Conservation (phyloP, 2,797 vertebrate genomes). For the Sebastes dallii region DNA sequence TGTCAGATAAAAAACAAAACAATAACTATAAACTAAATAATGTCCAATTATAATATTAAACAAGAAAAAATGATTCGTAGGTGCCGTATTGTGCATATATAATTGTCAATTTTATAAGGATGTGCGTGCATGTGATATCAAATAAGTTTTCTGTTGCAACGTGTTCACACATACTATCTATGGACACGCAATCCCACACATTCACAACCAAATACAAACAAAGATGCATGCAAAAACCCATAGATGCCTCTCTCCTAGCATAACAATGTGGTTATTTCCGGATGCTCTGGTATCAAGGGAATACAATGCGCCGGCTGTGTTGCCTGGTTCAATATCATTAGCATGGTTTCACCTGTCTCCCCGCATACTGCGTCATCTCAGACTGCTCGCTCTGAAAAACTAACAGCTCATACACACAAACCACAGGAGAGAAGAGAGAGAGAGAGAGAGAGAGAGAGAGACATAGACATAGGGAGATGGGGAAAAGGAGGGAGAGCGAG, state of each 20-base stretch:
- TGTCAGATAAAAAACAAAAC: not conserved
- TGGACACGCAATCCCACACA: not conserved
- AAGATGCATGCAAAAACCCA: not conserved
- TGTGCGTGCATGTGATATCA: not conserved
- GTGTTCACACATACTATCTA: not conserved
- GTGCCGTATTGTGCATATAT: not conserved
- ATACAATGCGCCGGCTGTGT: conserved; percentile 41
- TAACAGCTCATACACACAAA: conserved; percentile 31
- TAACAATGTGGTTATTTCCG: conserved; percentile 44
- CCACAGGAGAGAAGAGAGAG: not conserved
- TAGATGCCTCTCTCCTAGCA: conserved; percentile 4
- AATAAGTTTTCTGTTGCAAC: not conserved
- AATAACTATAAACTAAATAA: not conserved
- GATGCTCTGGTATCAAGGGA: conserved; percentile 43
- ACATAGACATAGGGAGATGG: not conserved
- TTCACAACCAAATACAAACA: conserved; percentile 15
- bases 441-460: not conserved
- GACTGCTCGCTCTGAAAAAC: conserved; percentile 39
- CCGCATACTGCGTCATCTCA: conserved; percentile 45
- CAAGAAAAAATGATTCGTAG: rapidly evolving
- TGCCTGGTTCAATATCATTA: conserved; percentile 73
- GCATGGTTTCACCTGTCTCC: conserved; percentile 62
- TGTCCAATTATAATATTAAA: not conserved
- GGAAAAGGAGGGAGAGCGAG: too few relatives aligned
- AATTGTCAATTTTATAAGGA: not conserved